These are phyloP conservation scores for Mormyrops boulengeri DNA, from an alignment of 2,797 vertebrate genomes.

Conservation along the genomic window DNA sequence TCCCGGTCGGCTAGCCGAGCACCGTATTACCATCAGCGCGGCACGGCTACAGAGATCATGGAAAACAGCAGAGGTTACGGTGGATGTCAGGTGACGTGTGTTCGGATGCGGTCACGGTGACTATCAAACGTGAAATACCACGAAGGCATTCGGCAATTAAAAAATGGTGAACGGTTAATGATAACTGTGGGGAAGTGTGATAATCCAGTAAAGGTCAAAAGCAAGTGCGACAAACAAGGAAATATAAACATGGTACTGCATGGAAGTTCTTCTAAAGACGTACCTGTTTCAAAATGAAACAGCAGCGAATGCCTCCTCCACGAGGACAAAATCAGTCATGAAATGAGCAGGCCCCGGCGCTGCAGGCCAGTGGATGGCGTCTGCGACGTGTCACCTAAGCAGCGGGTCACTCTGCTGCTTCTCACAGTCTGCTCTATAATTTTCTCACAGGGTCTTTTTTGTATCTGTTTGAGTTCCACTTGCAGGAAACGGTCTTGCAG, in stretches of 20 bases:
- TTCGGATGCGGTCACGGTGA: not conserved
- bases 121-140: not conserved
- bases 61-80: not conserved
- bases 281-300: not conserved
- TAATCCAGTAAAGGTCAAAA: not conserved
- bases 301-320: not conserved
- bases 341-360: not conserved
- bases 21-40: not conserved
- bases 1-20: not conserved
- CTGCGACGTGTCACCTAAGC: not conserved
- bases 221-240: not conserved
- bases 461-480: not conserved
- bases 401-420: not conserved
- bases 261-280: not conserved
- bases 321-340: not conserved
- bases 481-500: not conserved
- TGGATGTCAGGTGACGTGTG: not conserved
- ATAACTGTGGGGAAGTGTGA: not conserved
- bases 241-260: not conserved
- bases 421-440: too few relatives aligned
- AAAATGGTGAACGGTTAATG: not conserved
- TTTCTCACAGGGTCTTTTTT: not conserved
- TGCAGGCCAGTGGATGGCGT: not conserved
- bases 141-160: not conserved
- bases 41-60: not conserved